Conservation (phyloP, 1,140 invertebrate species). For the Scaptodrosophila lebanonensis region DNA sequence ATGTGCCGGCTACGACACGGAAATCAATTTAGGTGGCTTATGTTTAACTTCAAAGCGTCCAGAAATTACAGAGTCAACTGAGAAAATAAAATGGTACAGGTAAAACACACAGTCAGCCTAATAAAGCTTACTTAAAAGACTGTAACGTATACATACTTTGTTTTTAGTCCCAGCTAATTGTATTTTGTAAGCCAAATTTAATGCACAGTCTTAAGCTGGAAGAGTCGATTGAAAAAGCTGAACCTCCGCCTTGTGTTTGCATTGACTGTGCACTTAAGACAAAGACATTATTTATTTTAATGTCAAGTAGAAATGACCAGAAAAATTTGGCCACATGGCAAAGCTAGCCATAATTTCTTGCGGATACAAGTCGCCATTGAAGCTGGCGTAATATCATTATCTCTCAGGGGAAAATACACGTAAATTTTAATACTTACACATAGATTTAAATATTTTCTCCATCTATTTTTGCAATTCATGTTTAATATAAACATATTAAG, state of each 20-base stretch:
- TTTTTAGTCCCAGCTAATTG: slow-evolving; percentile 54
- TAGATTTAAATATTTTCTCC: too few species aligned
- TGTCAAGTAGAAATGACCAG: slow-evolving; percentile 61
- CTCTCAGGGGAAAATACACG: too few species aligned
- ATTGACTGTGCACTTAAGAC: slow-evolving; percentile 63
- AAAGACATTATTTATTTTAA: slow-evolving; percentile 74
- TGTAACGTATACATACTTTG: slow-evolving; percentile 20
- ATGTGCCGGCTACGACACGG: too few species aligned
- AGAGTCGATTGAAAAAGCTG: too few species aligned
- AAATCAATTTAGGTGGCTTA: slow-evolving; percentile 72
- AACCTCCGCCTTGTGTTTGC: too few species aligned
- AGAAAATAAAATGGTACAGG: slow-evolving; percentile 14
- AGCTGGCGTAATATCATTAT: too few species aligned
- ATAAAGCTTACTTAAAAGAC: slow-evolving; percentile 63
- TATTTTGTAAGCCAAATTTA: slow-evolving; percentile 64
- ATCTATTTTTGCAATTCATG: too few species aligned
- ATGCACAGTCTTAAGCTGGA: slow-evolving; percentile 28
- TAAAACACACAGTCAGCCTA: slow-evolving; percentile 54
- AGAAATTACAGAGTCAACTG: slow-evolving; percentile 18
- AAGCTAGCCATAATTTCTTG: slow-evolving; percentile 68
- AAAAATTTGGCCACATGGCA: slow-evolving; percentile 75
- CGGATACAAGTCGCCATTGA: slow-evolving; percentile 11
- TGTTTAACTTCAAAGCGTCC: slow-evolving; percentile 64
- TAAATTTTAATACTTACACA: too few species aligned
- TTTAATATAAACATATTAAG: too few species aligned